Base-by-base conservation (phyloP, 1,140 invertebrate genomes). In the Drosophila jambulina region DNA sequence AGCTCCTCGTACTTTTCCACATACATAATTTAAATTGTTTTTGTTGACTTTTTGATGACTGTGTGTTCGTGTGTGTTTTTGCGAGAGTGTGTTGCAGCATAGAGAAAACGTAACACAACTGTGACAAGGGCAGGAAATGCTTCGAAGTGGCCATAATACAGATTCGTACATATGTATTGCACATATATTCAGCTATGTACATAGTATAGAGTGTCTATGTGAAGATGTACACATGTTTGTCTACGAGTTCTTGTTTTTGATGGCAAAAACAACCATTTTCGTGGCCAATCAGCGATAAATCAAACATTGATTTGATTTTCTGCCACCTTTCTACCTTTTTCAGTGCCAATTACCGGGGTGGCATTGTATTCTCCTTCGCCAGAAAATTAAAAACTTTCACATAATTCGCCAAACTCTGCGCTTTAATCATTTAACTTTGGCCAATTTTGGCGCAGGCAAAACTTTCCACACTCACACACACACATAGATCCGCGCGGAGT, bases 361-460 rank as follows among this genome's bases (percentile, higher is more conserved):
- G 32, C 51, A 69, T 58, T 70, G 46, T 69, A 25, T 42, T 59
- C 57, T 12, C 53, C 53, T 23, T 62, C 43, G 54, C 23, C 43
- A 15, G 36, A 51, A 42, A 58, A 45, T 78, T 51, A 43, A 63
- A 23, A 78, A 78, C 75, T 77, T 77, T 76, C 54, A 77, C 62
- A 77, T 77, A 46, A 77, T 77, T 77, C 38, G 40, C 27, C 57
- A 8, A 62, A 62, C 57, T 65, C 34, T 64, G 21, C 36, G 29
- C 43, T 67, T 64, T 64, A 49, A 74, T 54, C 69, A 75, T 65
- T 78, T 69, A 78, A 78, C 75, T 78, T 78, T 78, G 51, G 48
- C 75, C 64, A 65, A 70, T 78, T 78, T 78, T 78, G 49, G 74
- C 42, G 23, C 48, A 46, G 29, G 27, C n/a, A 15, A 32, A 75